phyloP scores from a whole-genome alignment of 2,888 invertebrate species.

The Imbricaverruca yamaguchii region DNA sequence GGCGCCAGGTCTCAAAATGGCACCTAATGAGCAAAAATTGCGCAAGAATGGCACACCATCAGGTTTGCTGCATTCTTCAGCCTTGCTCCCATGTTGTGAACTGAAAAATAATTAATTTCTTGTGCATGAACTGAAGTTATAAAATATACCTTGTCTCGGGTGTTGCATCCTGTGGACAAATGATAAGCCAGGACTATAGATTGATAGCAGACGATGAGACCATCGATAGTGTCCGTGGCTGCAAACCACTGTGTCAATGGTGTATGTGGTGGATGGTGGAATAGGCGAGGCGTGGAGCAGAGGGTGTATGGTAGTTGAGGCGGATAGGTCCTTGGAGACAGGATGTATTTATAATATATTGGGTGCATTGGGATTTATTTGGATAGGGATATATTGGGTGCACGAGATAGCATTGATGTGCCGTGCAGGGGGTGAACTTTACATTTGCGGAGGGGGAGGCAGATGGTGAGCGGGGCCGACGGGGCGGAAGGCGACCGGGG shows the following conservation, averaged over 20 bases:
- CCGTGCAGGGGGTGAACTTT: no score
- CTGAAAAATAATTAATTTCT: neutral
- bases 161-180: neutral
- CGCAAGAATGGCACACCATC: neutral
- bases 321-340: neutral
- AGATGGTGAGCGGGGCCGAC: no score
- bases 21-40: neutral
- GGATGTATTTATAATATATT: no score
- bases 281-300: neutral
- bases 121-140: neutral
- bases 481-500: no score
- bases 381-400: no score
- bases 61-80: neutral
- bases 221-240: neutral
- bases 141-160: neutral
- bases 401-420: no score
- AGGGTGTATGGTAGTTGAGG: neutral
- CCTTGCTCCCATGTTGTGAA: slow-evolving; percentile 2
- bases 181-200: neutral
- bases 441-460: no score
- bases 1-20: neutral
- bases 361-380: no score
- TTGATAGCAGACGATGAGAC: neutral
- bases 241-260: neutral
- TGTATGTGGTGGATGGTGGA: neutral